These are phyloP conservation scores for Channa argus DNA, from an alignment of 2,113 vertebrate genomes.

Conservation along the genomic window DNA sequence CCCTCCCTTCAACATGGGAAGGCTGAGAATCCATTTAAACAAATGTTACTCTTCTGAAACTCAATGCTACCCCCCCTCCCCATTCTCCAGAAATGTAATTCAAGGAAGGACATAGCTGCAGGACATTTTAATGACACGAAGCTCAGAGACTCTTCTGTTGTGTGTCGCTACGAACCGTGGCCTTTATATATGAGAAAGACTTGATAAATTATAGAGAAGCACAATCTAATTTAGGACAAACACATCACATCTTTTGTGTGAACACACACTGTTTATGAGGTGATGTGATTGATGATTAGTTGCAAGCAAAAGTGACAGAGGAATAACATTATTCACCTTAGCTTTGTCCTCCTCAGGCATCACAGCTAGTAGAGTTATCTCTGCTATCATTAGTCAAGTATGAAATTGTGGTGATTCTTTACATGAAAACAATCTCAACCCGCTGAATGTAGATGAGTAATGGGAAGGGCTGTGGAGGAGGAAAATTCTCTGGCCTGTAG, in stretches of 20 bases:
- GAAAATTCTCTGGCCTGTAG: constrained; percentile 58
- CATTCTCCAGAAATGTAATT: constrained; percentile 54
- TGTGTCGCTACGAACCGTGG: constrained; percentile 25
- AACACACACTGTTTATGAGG: constrained; percentile 76
- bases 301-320: constrained; percentile 67
- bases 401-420: constrained; percentile 58
- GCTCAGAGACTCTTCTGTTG: constrained; percentile 31
- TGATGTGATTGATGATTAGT: constrained; percentile 74
- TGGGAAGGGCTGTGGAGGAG: constrained; percentile 18
- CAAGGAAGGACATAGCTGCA: constrained; percentile 56
- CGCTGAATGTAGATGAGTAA: constrained; percentile 45
- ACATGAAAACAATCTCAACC: constrained; percentile 58
- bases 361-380: constrained; percentile 54
- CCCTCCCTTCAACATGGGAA: constrained; percentile 16
- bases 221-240: constrained; percentile 78
- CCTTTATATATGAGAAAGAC: constrained; percentile 58
- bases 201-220: constrained; percentile 70
- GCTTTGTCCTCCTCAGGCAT: constrained; percentile 59
- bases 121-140: constrained; percentile 34
- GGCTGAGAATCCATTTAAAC: constrained; percentile 54
- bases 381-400: constrained; percentile 61
- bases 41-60: constrained; percentile 61
- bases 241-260: constrained; percentile 67
- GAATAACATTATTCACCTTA: constrained; percentile 78
- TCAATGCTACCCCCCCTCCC: background rate